These are phyloP conservation scores for Rousettus leschenaultii DNA, from an alignment of 2,113 vertebrate genomes.

Conservation along the genomic window DNA sequence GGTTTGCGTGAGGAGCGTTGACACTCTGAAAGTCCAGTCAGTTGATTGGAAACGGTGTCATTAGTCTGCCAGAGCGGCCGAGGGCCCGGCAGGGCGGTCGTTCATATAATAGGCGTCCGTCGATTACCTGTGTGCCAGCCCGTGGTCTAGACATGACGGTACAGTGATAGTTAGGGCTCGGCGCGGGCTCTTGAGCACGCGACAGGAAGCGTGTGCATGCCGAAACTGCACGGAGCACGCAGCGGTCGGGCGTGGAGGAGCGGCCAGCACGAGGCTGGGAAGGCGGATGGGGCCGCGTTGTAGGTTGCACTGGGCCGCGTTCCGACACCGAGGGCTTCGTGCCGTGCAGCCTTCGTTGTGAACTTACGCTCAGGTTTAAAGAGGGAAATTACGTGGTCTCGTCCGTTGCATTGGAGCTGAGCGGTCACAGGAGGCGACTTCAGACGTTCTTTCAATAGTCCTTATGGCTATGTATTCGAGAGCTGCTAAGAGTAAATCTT, in stretches of 20 bases:
- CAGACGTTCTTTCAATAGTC: not conserved
- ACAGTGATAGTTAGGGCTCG: not conserved
- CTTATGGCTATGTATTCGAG: not conserved
- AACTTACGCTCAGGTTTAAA: not conserved
- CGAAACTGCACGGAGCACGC: not conserved
- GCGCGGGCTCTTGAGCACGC: not conserved
- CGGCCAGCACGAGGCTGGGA: not conserved
- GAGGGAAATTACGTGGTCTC: not conserved
- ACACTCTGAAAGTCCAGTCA: not conserved
- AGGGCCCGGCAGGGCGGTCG: not conserved
- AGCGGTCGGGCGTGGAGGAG: not conserved
- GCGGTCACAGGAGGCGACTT: not conserved
- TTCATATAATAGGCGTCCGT: not conserved
- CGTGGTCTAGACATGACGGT: not conserved
- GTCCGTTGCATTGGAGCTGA: not conserved
- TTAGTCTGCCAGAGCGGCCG: not conserved
- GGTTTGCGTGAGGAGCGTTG: not conserved
- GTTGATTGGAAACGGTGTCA: not conserved
- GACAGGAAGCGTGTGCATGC: not conserved
- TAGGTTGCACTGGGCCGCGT: not conserved
- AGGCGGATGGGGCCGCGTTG: not conserved
- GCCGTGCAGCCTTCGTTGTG: not conserved
- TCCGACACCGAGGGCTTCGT: rapidly evolving
- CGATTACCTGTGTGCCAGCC: not conserved
- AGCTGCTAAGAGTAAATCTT: not conserved